Evolutionary conservation across 2,797 vertebrate species (phyloP), one percentile per base, ranked within the genome.

Genomic region (Sardinella longiceps): DNA sequence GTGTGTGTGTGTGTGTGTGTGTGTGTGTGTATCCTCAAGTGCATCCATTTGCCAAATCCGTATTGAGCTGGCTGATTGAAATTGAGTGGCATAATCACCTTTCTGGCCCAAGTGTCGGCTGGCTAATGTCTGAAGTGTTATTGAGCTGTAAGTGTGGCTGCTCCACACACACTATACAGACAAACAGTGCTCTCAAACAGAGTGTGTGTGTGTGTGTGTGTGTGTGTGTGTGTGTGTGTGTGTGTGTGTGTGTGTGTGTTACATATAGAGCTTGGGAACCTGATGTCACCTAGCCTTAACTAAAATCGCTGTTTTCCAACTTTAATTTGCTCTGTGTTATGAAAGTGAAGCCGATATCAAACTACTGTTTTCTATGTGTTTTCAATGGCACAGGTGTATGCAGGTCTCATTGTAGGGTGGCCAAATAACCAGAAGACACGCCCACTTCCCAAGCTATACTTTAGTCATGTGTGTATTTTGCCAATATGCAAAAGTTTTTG

Each of bases 171-270:
- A 18, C 33, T 20, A 33, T 37, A 43, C 5, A 43, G 70, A 37
- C 66, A 74, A 74, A 20, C 18, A 15, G 48, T 51, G 48, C 48
- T 51, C 48, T 51, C 15, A 56, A 0, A 20, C 53, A 4, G 2
- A 20, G 18, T 20, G 51, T 1, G 4, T 6, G 53, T 56, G 66
- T 18, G 15, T 74, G 30, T 74, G 30, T 74, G 30, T 74, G 66
- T 37, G 28, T 74, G 30, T 23, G 37, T 89, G 84, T 90, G 80
- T 80, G 56, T 46, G 3, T 51, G 45, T 80, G 9, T 51, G 63
- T 50, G 58, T 83, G 23, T 70, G 58, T 83, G 30, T 80, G 74
- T n/a, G n/a, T n/a, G n/a, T 92, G 89, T 84, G n/a, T n/a, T n/a
- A n/a, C n/a, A n/a, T n/a, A n/a, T n/a, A n/a, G n/a, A n/a, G n/a